Evolutionary conservation across 2,888 invertebrate genomes (phyloP).

Genomic region (Nudaria mundana): DNA sequence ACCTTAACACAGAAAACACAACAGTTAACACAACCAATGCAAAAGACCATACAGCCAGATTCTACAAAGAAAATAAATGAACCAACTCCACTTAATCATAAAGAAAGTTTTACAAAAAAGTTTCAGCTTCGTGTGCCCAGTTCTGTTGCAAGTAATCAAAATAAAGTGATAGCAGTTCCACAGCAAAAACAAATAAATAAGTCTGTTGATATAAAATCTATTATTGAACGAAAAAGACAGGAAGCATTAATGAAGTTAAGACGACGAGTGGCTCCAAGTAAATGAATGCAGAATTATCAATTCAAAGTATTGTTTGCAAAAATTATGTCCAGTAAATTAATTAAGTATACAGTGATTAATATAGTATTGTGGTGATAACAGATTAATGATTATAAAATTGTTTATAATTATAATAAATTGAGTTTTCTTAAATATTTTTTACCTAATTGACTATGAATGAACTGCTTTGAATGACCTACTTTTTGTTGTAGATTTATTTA

Average conservation of each 20-base stretch:
- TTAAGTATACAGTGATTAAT: conserved; percentile 17
- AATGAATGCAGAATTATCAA: too few species aligned
- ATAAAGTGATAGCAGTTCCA: conserved; percentile 15
- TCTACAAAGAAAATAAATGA: conserved; percentile 13
- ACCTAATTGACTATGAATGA: too few species aligned
- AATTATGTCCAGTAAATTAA: conserved; percentile 28
- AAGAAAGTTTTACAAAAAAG: conserved; percentile 30
- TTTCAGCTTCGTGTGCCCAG: conserved; percentile 55
- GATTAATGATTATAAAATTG: conserved; percentile 2
- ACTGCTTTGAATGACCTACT: too few species aligned
- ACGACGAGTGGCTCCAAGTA: conserved; percentile 53
- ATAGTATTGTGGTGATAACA: conserved; percentile 12
- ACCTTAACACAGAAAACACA: conserved; percentile 49
- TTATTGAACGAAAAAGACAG: conserved; percentile 73
- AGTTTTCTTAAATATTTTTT: background rate
- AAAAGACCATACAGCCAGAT: conserved; percentile 9
- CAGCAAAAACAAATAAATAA: conserved; percentile 25
- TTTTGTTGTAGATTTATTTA: too few species aligned
- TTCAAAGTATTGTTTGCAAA: too few species aligned
- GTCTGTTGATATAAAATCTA: conserved; percentile 46
- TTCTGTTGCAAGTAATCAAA: conserved; percentile 19
- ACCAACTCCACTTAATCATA: conserved; percentile 14
- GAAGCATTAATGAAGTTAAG: conserved; percentile 72
- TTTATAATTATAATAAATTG: too few species aligned
- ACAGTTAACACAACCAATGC: conserved; percentile 19